Base-by-base conservation (phyloP, 2,797 vertebrate genomes). In the Halcyon badia region DNA sequence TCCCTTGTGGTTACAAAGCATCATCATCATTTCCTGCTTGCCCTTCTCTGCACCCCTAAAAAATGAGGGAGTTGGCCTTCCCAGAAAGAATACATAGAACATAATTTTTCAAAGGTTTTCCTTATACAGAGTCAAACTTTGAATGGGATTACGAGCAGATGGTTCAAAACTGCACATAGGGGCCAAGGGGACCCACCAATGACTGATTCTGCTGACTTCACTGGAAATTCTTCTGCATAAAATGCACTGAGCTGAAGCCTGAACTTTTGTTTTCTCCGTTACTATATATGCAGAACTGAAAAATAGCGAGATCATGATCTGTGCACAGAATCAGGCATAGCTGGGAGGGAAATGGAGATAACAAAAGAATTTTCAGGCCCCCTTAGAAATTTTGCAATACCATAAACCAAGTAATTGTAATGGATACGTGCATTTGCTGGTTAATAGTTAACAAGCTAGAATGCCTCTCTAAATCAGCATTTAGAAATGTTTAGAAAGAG, bases 401-500 rank as follows among this genome's bases (percentile, higher is more conserved):
- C 93, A 96, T 96, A 93, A 97, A 90, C 75, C 70, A 78, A 44
- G 80, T 89, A 93, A 95, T 89, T 88, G 61, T 94, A 93, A 97
- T 75, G 90, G 93, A 93, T 97, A 93, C 97, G 86, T 97, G 95
- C 97, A 97, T 98, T 95, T 97, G 78, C 94, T 94, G 83, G 97
- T 98, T 98, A 97, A 98, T 95, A 94, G 94, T 96, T 98, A 96
- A 98, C 97, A 90, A 85, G 87, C 73, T 90, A 97, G 94, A 97
- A 94, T 84, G 78, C 91, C 94, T 94, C 91, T 94, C 61, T 83
- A 96, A 95, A 91, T 94, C 96, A 96, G 94, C 94, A 89, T 76
- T 83, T 78, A 91, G 94, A 94, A 68, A 62, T 92, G 69, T 88
- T 92, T 96, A 92, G 80, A 87, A 96, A 93, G 85, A 94, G 81